Conservation (phyloP, 1,140 invertebrate genomes). For the Aphelenchoides fujianensis region DNA sequence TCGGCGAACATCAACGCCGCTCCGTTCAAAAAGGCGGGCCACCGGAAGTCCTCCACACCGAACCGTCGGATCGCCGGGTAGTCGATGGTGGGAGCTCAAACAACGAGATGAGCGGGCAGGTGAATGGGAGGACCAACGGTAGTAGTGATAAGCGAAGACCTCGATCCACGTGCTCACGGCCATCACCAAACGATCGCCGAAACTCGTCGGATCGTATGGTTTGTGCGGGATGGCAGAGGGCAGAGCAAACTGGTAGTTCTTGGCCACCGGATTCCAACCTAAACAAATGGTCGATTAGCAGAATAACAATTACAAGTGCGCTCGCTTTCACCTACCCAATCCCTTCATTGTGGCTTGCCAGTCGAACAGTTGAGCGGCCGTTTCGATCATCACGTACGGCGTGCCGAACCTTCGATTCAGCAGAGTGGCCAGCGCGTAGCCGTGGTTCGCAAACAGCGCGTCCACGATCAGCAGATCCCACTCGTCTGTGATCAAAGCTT, state of each 20-base stretch:
- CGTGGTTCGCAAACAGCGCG: slow-evolving; percentile 4
- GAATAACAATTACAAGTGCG: background rate
- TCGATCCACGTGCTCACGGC: background rate
- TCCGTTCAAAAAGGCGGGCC: background rate
- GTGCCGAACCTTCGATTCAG: background rate
- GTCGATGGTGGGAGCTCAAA: background rate
- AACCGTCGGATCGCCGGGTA: background rate
- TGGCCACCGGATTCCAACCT: slow-evolving; percentile 14
- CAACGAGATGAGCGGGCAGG: background rate
- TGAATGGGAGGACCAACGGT: background rate
- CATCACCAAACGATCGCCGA: background rate
- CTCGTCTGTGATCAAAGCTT: background rate
- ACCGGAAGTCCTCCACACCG: slow-evolving; percentile 10
- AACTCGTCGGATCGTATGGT: background rate
- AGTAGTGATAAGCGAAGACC: background rate
- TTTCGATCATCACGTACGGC: slow-evolving; percentile 3
- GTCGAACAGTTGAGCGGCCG: background rate
- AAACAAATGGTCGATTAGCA: background rate
- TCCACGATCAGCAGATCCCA: slow-evolving; percentile 15
- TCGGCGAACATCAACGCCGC: slow-evolving; percentile 4
- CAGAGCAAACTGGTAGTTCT: background rate
- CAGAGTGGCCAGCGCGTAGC: background rate
- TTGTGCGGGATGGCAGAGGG: background rate
- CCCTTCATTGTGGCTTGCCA: background rate
- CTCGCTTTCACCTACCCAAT: background rate